Evolutionary conservation across 2,797 vertebrate species (phyloP).

Genomic region (Tokudaia tokunoshimensis): DNA sequence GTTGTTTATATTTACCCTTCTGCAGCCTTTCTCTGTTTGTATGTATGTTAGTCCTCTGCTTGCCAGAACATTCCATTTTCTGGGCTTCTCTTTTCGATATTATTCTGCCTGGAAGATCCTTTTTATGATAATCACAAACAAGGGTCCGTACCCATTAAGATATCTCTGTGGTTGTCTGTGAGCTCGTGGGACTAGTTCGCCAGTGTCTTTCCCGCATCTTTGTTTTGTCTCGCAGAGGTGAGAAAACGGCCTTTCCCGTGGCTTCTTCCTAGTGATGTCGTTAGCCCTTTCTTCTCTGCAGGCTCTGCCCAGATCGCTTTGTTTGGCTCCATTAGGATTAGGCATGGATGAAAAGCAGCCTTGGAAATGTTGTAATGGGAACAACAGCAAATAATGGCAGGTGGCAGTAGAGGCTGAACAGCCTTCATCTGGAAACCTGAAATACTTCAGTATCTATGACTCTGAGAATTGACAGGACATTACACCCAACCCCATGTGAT

Average conservation of each 20-base stretch:
- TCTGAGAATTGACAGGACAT: neutral
- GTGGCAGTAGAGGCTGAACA: neutral
- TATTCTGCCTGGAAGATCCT: slow-evolving; percentile 9
- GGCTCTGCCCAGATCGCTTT: slow-evolving; percentile 47
- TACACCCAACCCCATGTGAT: neutral
- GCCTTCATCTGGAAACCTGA: neutral
- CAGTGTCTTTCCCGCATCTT: slow-evolving; percentile 44
- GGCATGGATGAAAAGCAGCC: neutral
- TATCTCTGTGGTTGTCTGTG: slow-evolving; percentile 37
- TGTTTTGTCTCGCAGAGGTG: slow-evolving; percentile 43
- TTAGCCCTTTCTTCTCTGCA: slow-evolving; percentile 61
- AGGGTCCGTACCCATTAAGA: neutral
- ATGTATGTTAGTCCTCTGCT: slow-evolving; percentile 9
- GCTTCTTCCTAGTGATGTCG: slow-evolving; percentile 55
- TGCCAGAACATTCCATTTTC: slow-evolving; percentile 39
- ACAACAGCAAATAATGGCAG: neutral
- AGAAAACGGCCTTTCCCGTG: slow-evolving; percentile 48
- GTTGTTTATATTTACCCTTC: slow-evolving; percentile 1
- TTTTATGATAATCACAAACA: slow-evolving; percentile 63
- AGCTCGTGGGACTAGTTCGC: slow-evolving; percentile 62
- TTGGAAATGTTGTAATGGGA: neutral
- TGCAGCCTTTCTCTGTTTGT: neutral
- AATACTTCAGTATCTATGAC: neutral
- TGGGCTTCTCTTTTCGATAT: neutral
- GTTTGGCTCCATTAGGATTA: slow-evolving; percentile 30